Conservation (phyloP, 2,113 vertebrate species). For the Oreochromis niloticus region DNA sequence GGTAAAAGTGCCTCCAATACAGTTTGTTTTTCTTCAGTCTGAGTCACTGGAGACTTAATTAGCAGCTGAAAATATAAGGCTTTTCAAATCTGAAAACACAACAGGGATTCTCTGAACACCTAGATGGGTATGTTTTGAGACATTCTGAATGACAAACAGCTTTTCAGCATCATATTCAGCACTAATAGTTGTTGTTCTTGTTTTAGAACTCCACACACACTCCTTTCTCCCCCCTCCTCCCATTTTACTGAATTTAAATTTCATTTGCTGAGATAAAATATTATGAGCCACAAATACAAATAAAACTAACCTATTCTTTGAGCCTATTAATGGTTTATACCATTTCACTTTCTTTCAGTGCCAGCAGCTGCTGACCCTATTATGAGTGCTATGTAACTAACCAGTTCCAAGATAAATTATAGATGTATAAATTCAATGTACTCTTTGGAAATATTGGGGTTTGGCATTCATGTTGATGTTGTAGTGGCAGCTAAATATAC, state of each 20-base stretch:
- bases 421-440: neutral
- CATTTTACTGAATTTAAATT: neutral
- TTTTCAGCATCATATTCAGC: neutral
- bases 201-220: neutral
- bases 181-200: neutral
- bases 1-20: neutral
- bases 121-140: neutral
- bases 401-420: neutral
- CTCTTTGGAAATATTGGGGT: neutral
- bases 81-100: neutral
- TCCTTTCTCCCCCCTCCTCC: neutral
- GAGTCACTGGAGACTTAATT: slow-evolving; percentile 50
- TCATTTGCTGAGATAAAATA: neutral
- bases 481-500: neutral
- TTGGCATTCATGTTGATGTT: neutral
- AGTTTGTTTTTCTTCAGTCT: neutral
- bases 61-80: slow-evolving; percentile 17
- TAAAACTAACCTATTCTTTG: neutral
- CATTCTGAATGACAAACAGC: neutral
- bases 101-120: slow-evolving; percentile 8
- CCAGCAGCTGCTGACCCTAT: neutral
- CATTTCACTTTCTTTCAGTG: neutral
- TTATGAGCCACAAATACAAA: neutral
- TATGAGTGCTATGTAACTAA: neutral
- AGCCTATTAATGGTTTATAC: neutral